Base-by-base conservation (phyloP, 1,140 invertebrate genomes). In the Nylanderia fulva region DNA sequence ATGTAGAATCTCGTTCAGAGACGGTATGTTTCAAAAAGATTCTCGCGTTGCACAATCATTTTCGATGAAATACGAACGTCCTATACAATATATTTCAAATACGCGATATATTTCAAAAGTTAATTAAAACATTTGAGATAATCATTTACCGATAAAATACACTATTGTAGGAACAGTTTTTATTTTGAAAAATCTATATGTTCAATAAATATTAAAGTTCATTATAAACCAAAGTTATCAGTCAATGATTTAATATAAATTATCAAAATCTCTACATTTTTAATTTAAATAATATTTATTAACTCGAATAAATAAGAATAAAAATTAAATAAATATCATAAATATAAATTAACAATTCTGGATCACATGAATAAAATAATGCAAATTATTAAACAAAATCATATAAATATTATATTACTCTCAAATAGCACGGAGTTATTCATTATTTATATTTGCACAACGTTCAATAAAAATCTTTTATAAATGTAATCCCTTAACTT, bases 11-110 rank as follows among this genome's bases (percentile, higher is more conserved):
- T 72, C 48, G 15, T 36, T 18, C 68, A 18, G 68, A 27, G 15
- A 71, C 45, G n/a, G 42, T 33, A 48, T n/a, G 5, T 58, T 72
- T 72, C 24, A 58, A 82, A 80, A 82, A 42, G 52, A 5, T 60
- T 42, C 61, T 36, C 24, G 0, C 36, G 45, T 13, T 3, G 21
- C 9, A 33, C 36, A n/a, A 58, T 24, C 27, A 8, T 42, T 15
- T 27, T 13, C 45, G 13, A n/a, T 33, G 64, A 80, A 36, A 56
- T 58, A 80, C 48, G 33, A 69, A 13, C 39, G 68, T 66, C 18
- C 29, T 21, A 18, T 52, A 52, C 24, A 29, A 54, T 80, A 11
- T 39, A 11, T 36, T 29, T 13, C 8, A 36, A 18, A 64, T 7
- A 24, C 29, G 13, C 36, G 9, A 58, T 64, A 13, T 21, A 76